Evolutionary conservation across 1,140 invertebrate species (phyloP).

Genomic region (Anoplophora glabripennis): DNA sequence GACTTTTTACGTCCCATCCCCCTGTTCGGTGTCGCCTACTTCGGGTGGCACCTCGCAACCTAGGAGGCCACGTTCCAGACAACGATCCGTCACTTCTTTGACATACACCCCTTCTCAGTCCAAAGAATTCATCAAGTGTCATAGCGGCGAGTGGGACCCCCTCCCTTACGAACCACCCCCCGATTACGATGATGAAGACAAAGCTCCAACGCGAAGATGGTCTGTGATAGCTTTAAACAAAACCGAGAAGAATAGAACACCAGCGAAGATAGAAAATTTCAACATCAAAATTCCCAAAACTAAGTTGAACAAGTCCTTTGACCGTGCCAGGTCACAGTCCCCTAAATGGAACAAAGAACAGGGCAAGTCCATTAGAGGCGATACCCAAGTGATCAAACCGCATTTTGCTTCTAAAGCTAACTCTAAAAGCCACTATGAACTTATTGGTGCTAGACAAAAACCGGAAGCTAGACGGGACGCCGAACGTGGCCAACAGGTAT

Average conservation of each 20-base stretch:
- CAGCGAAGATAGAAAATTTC: slow-evolving; percentile 32
- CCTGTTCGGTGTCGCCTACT: slow-evolving; percentile 24
- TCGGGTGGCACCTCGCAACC: slow-evolving; percentile 24
- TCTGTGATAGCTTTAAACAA: slow-evolving; percentile 37
- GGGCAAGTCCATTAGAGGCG: slow-evolving; percentile 26
- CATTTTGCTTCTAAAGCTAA: slow-evolving; percentile 31
- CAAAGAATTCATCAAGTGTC: slow-evolving; percentile 39
- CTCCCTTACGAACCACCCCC: slow-evolving; percentile 45
- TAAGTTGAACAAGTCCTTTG: slow-evolving; percentile 33
- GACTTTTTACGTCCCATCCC: slow-evolving; percentile 66
- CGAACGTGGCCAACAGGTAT: slow-evolving; percentile 43
- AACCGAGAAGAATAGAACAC: slow-evolving; percentile 19
- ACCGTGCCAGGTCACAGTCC: slow-evolving; percentile 44
- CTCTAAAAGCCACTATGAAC: slow-evolving; percentile 44
- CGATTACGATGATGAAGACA: slow-evolving; percentile 42
- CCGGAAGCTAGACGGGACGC: slow-evolving; percentile 37
- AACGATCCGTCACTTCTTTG: slow-evolving; percentile 30
- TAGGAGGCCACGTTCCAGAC: slow-evolving; percentile 34
- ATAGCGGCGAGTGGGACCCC: slow-evolving; percentile 37
- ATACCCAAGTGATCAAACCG: slow-evolving; percentile 26
- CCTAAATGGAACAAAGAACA: slow-evolving; percentile 42
- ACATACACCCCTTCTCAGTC: slow-evolving; percentile 26
- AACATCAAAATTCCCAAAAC: slow-evolving; percentile 47
- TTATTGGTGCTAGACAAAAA: slow-evolving; percentile 39
- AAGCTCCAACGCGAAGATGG: slow-evolving; percentile 36